Evolutionary conservation across 2,797 vertebrate genomes (phyloP), one percentile per base, ranked within the genome.

Genomic region (Sternarchorhynchus goeldii): DNA sequence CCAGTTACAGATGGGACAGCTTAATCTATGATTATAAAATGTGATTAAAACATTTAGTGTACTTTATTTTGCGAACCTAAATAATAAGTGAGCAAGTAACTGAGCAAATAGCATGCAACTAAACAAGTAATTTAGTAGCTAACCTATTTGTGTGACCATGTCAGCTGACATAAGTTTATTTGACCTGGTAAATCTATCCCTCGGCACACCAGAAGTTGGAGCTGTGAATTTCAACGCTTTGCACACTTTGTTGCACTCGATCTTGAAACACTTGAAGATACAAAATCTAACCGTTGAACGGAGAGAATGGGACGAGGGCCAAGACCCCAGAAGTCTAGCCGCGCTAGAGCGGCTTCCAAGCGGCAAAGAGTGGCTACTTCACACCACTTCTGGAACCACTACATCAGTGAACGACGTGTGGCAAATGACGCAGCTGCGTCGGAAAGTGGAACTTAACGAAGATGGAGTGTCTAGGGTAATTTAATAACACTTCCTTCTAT

Each of bases 181-280:
- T 56, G 90, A 95, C 20, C 31, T 96, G 88, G 82, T 94, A 0
- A 90, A 95, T n/a, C 12, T 92, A 3, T 92, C 94, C 67, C 93
- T 97, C 73, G 92, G 90, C 45, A 86, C 90, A 0, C 92, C 94
- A 0, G 90, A 92, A 12, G 34, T 29, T 0, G 92, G 92, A 0
- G 82, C 87, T 0, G 93, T 96, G 1, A 93, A 96, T 79, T 96
- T 95, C 83, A 79, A 62, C 0, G 94, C 91, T 0, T 85, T 97
- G 0, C 91, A 91, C 81, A 60, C 88, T 0, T 90, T 96, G 25
- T 88, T 97, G 0, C 86, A 88, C 25, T 89, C 91, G 55, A 76
- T 96, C 12, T 87, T 97, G n/a, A 65, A 71, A 12, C 90, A 88
- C n/a, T 90, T 96, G 76, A 83, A 87, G 2, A 66, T 95, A 36